Base-by-base conservation (phyloP, 2,797 vertebrate species). In the Sebastolobus altivelis region DNA sequence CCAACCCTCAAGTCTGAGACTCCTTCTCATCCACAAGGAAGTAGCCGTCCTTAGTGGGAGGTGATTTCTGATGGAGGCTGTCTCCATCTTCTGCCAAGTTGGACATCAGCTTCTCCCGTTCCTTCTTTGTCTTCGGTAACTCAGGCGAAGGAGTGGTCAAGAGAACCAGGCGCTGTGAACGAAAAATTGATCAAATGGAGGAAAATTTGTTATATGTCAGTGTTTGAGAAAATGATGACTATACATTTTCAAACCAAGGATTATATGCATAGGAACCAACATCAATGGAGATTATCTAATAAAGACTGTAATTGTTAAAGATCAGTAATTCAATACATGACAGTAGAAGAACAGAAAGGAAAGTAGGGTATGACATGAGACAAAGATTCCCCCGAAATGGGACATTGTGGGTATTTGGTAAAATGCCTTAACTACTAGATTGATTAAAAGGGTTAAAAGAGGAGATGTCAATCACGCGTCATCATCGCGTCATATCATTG, bases 21-120 rank as follows among this genome's bases (percentile, higher is more conserved):
- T 96, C 96, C 79, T 95, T 95, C 76, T 95, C 94, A 6, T 87
- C 88, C 2, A 95, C 94, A 1, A 93, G 92, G 60, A 94, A 83
- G 87, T 95, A 96, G 29, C 94, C 93, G 0, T 94, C 94, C 80
- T 92, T 94, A 16, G 69, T 94, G 14, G 91, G 81, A 25, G 86
- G 22, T 1, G 81, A 80, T 65, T 80, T 93, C 88, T 93, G 94
- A 27, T 83, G 85, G 70, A 91, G 79, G 66, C 76, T 84, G 65
- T 94, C 90, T 0, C 87, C 80, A 1, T 95, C 93, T 4, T 90
- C 91, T 18, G 91, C 76, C 1, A 93, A 94, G 75, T 93, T 70
- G 68, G 89, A 89, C 79, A 93, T 90, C 72, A 94, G 88, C 81
- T 81, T 94, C 86, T 92, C 91, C 83, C 95, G 94, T 5, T 96